Conservation (phyloP, 2,888 invertebrate genomes). For the Oeneis ivallda region DNA sequence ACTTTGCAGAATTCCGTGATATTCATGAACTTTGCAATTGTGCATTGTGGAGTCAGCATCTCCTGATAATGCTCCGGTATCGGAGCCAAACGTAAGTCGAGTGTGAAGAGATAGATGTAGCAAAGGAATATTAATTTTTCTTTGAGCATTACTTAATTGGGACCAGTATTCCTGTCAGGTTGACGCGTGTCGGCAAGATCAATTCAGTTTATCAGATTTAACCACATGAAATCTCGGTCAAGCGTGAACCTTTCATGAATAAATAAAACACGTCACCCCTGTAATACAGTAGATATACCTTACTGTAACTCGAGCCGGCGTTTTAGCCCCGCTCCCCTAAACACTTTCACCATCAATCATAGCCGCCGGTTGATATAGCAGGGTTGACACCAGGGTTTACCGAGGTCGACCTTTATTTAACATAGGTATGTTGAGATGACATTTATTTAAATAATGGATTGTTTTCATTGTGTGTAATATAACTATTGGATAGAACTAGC, state of each 20-base stretch:
- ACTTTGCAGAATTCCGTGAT: too few species aligned
- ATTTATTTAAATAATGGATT: background rate
- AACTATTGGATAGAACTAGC: too few species aligned
- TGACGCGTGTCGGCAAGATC: background rate
- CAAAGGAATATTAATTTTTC: too few species aligned
- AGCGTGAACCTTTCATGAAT: constrained; percentile 12
- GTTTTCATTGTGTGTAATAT: background rate
- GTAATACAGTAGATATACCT: constrained; percentile 25
- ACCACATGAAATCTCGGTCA: background rate
- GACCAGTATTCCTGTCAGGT: background rate
- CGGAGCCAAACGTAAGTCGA: too few species aligned
- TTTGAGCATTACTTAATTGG: too few species aligned
- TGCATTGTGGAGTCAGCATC: too few species aligned
- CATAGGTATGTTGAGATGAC: background rate
- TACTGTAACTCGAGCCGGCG: constrained; percentile 44
- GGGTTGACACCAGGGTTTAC: background rate
- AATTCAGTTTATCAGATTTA: background rate
- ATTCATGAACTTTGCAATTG: too few species aligned
- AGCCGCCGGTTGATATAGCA: background rate
- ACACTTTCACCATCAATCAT: constrained; percentile 53
- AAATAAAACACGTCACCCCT: constrained; percentile 2
- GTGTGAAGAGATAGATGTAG: too few species aligned
- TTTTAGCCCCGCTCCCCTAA: constrained; percentile 44
- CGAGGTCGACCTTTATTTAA: background rate
- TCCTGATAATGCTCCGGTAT: too few species aligned